Evolutionary conservation across 2,113 vertebrate species (phyloP).

Genomic region (Sturnus vulgaris): DNA sequence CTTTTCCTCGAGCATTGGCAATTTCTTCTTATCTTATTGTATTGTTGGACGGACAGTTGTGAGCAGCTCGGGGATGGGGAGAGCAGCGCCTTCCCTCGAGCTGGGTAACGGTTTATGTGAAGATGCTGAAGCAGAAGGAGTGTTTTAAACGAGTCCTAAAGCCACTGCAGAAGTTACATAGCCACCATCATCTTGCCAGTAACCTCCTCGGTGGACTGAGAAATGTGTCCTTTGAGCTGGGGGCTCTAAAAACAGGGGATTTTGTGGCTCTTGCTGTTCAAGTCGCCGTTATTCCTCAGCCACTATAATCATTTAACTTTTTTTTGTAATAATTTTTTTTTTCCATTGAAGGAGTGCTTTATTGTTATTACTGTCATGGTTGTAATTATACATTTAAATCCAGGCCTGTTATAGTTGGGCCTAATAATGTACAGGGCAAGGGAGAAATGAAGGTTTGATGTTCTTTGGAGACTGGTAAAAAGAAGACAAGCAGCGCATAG

Average conservation of each 20-base stretch:
- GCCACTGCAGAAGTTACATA: constrained; percentile 44
- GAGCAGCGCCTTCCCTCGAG: neutral
- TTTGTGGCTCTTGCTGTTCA: neutral
- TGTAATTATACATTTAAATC: constrained; percentile 38
- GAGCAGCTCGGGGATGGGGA: constrained; percentile 15
- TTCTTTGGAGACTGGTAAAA: neutral
- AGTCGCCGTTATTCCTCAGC: neutral
- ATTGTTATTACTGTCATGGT: constrained; percentile 38
- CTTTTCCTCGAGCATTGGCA: neutral
- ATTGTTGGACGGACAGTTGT: constrained; percentile 1
- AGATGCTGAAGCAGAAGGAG: constrained; percentile 27
- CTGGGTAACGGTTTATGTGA: neutral
- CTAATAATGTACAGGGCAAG: neutral
- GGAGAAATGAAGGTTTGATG: constrained; percentile 25
- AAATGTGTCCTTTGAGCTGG: constrained; percentile 2
- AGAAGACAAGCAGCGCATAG: neutral
- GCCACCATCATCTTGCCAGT: constrained; percentile 58
- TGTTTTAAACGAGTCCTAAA: neutral
- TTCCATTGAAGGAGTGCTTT: constrained; percentile 39
- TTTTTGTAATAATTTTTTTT: neutral
- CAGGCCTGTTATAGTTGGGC: neutral
- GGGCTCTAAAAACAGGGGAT: neutral
- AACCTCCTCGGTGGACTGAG: constrained; percentile 40
- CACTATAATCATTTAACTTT: neutral
- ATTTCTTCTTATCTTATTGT: neutral